A percentile compares a stretch with the other conserved stretches of the same genome.
These are phyloP conservation scores for Pemphigus obesinymphae DNA, from an alignment of 1,140 invertebrate species.

Conservation along the genomic window DNA sequence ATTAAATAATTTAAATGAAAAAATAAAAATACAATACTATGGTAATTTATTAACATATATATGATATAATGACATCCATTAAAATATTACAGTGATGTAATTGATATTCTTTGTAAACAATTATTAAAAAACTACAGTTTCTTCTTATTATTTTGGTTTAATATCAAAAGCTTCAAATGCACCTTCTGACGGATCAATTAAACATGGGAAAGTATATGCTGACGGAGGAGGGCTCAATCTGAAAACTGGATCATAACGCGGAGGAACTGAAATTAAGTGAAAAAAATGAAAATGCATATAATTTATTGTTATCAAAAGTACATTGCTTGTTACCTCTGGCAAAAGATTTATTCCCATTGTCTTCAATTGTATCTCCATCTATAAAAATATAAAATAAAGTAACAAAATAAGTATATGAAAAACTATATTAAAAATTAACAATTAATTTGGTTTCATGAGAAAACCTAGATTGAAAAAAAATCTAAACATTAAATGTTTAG, in stretches of 20 bases:
- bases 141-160: background rate
- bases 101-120: background rate
- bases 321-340: background rate
- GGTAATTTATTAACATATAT: slow-evolving; percentile 2
- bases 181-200: slow-evolving; percentile 26
- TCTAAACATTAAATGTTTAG: too few species aligned
- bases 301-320: background rate
- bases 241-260: slow-evolving; percentile 28
- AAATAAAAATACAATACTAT: background rate
- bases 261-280: slow-evolving; percentile 6
- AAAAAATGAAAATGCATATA: background rate
- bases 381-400: background rate
- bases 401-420: background rate
- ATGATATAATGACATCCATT: too few species aligned
- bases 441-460: too few species aligned
- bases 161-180: slow-evolving; percentile 39
- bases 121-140: too few species aligned
- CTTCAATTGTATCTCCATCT: background rate
- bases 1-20: background rate
- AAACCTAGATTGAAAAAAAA: too few species aligned
- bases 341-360: background rate
- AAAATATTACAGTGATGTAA: background rate
- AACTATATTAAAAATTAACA: background rate
- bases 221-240: slow-evolving; percentile 20
- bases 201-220: background rate